A percentile compares a stretch with the other conserved stretches of the same genome.
Conservation (phyloP, 1,140 invertebrate species). For the Drosophila ohnishii region DNA sequence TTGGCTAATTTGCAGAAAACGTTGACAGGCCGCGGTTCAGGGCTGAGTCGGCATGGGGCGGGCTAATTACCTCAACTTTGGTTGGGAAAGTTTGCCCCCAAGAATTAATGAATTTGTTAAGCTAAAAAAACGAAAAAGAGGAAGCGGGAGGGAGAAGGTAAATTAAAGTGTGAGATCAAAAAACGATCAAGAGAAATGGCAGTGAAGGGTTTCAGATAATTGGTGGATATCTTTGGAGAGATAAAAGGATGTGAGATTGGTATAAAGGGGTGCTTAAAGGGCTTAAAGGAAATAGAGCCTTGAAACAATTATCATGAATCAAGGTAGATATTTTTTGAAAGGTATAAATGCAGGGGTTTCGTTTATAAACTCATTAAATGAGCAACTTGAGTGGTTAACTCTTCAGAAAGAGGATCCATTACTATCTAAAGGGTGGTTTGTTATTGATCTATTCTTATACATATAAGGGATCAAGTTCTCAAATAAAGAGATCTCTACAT, state of each 20-base stretch:
- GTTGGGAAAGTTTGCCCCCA: constrained; percentile 59
- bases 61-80: constrained; percentile 53
- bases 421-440: not conserved
- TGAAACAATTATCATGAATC: not conserved
- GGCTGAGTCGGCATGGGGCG: constrained; percentile 50
- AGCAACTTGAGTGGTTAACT: not conserved
- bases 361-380: not conserved
- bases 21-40: constrained; percentile 58
- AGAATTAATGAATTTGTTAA: constrained; percentile 60
- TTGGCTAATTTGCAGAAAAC: constrained; percentile 52
- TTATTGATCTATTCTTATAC: not conserved
- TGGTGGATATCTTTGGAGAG: not conserved
- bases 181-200: constrained; percentile 19
- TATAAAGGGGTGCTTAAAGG: not conserved
- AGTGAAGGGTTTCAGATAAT: constrained; percentile 2
- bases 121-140: not conserved
- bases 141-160: not conserved
- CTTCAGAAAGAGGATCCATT: not conserved
- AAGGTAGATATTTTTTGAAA: not conserved
- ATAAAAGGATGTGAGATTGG: not conserved
- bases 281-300: not conserved
- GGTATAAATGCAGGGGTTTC: not conserved
- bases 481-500: not conserved
- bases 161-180: constrained; percentile 12
- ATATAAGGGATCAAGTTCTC: not conserved